These are phyloP conservation scores for Hylaeus anthracinus DNA, from an alignment of 1,140 invertebrate genomes.

Conservation along the genomic window DNA sequence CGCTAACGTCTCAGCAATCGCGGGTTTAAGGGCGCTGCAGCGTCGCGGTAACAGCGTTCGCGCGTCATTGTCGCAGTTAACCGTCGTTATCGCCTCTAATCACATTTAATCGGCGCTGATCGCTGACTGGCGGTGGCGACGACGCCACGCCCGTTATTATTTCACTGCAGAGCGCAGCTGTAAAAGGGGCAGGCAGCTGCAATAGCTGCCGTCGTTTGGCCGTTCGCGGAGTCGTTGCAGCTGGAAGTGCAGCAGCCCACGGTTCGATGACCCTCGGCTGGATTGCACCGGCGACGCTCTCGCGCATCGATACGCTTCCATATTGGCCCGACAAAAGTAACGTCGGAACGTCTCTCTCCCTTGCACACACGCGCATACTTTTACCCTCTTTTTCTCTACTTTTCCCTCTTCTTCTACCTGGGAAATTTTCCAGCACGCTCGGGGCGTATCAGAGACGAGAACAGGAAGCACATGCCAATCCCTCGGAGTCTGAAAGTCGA, in stretches of 20 bases:
- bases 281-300: constrained; percentile 48
- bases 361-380: too few species aligned
- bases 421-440: constrained; percentile 26
- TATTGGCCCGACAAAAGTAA: constrained; percentile 51
- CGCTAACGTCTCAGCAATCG: background rate
- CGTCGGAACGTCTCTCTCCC: constrained; percentile 23
- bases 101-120: constrained; percentile 43
- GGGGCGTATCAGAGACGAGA: background rate
- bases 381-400: background rate
- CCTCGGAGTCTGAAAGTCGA: too few species aligned
- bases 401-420: constrained; percentile 6
- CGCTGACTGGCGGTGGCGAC: constrained; percentile 2
- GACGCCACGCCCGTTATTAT: constrained; percentile 51
- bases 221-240: constrained; percentile 42
- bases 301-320: constrained; percentile 47
- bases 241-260: constrained; percentile 30
- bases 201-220: constrained; percentile 39
- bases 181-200: constrained; percentile 50
- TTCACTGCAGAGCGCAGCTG: constrained; percentile 26
- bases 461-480: background rate
- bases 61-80: constrained; percentile 38
- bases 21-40: constrained; percentile 18
- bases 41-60: background rate
- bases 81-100: constrained; percentile 27
- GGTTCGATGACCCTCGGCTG: constrained; percentile 51